Evolutionary conservation across 2,797 vertebrate species (phyloP).

Genomic region (Labroides dimidiatus): DNA sequence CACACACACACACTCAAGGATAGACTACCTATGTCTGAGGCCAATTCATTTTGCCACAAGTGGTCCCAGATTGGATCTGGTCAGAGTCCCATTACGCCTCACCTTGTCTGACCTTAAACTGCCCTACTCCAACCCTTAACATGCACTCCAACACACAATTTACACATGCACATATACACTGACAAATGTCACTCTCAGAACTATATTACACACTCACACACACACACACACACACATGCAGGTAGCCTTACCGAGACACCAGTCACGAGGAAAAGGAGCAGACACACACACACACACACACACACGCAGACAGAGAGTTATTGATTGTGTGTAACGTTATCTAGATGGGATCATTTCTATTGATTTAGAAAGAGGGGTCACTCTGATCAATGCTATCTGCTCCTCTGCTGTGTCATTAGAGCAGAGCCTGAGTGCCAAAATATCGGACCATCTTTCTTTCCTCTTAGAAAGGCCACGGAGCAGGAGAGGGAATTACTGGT

Average conservation of each 20-base stretch:
- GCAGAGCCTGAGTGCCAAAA: constrained; percentile 66
- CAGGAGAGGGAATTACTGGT: constrained; percentile 44
- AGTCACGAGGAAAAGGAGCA: constrained; percentile 24
- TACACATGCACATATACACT: constrained; percentile 19
- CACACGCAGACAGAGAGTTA: constrained; percentile 53
- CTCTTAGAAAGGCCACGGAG: constrained; percentile 39
- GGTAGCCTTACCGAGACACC: constrained; percentile 28
- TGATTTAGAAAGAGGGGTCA: constrained; percentile 73
- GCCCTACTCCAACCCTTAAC: constrained; percentile 5
- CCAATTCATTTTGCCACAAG: constrained; percentile 82
- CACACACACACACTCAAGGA: constrained; percentile 39
- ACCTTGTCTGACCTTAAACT: constrained; percentile 83
- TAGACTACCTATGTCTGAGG: constrained; percentile 56
- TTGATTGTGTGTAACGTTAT: constrained; percentile 80
- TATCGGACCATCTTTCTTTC: constrained; percentile 54
- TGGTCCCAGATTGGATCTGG: constrained; percentile 83
- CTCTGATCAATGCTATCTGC: constrained; percentile 79
- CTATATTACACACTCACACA: constrained; percentile 7
- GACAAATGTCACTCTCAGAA: constrained; percentile 1
- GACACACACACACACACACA: constrained; percentile 22
- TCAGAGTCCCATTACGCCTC: constrained; percentile 86
- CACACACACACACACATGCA: constrained; percentile 27
- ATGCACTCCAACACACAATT: constrained; percentile 15
- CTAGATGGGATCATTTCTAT: constrained; percentile 79
- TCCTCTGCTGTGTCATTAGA: constrained; percentile 78